A percentile compares a stretch with the other conserved stretches of the same genome.
Conservation (phyloP, 2,797 vertebrate species). For the Micromesistius poutassou region DNA sequence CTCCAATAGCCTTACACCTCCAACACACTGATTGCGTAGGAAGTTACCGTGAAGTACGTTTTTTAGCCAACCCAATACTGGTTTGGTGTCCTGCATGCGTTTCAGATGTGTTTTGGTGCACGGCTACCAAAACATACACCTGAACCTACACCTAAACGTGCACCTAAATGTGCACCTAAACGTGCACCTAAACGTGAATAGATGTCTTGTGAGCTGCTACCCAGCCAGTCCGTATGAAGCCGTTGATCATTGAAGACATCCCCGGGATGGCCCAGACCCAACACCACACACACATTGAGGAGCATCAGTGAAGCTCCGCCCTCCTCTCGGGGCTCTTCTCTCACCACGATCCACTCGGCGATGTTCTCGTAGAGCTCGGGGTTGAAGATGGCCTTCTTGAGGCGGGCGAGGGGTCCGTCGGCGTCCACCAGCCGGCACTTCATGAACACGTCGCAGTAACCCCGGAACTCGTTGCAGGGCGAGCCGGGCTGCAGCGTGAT, state of each 20-base stretch:
- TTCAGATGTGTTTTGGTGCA: background rate
- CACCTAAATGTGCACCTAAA: no score
- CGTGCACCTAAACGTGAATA: no score
- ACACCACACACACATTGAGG: background rate
- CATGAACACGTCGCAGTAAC: conserved; percentile 97
- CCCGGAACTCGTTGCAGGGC: conserved; percentile 95
- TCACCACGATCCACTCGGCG: conserved; percentile 96
- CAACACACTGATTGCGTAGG: background rate
- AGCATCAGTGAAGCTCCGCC: background rate
- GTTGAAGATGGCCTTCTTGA: conserved; percentile 98
- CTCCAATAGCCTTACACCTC: background rate
- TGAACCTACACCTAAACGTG: no score
- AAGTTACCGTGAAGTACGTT: background rate
- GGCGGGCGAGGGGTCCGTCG: conserved; percentile 90
- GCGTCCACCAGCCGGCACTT: conserved; percentile 93
- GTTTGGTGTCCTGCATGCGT: background rate
- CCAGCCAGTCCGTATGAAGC: no score
- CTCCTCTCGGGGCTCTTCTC: conserved; percentile 35
- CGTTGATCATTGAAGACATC: no score
- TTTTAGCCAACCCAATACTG: background rate
- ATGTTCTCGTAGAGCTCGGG: conserved; percentile 92
- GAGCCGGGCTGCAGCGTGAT: conserved; percentile 92
- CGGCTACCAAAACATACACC: no score
- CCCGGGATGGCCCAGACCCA: background rate
- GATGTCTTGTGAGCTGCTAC: no score